Conservation (phyloP, 2,797 vertebrate species). For the Phataginus tricuspis region DNA sequence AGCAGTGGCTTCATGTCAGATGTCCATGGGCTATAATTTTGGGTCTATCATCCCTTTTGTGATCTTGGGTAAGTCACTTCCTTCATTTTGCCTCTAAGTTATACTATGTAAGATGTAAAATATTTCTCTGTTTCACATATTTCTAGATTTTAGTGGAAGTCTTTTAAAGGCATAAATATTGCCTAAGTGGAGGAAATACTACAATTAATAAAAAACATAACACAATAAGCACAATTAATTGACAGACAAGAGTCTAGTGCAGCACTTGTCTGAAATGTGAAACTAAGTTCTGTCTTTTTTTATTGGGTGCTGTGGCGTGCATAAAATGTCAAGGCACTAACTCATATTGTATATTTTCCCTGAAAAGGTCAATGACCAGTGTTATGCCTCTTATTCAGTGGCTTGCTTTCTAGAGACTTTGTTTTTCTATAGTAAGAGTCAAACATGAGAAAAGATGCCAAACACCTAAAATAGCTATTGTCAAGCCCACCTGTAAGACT, state of each 20-base stretch:
- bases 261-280: not conserved
- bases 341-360: not conserved
- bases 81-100: not conserved
- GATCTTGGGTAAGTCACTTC: not conserved
- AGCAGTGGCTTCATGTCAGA: not conserved
- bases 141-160: not conserved
- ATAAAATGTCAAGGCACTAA: not conserved
- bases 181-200: not conserved
- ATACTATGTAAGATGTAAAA: not conserved
- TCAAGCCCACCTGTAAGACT: not conserved
- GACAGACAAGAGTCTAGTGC: not conserved
- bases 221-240: not conserved
- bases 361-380: not conserved
- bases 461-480: not conserved
- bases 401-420: not conserved
- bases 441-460: not conserved
- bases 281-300: not conserved
- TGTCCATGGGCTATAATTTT: not conserved
- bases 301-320: not conserved
- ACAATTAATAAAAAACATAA: not conserved
- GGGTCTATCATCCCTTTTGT: not conserved
- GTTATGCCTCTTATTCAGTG: not conserved
- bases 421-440: not conserved
- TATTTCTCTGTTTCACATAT: not conserved
- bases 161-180: not conserved